Base-by-base conservation (phyloP, 2,113 vertebrate genomes). In the Trematocara unimaculatum region DNA sequence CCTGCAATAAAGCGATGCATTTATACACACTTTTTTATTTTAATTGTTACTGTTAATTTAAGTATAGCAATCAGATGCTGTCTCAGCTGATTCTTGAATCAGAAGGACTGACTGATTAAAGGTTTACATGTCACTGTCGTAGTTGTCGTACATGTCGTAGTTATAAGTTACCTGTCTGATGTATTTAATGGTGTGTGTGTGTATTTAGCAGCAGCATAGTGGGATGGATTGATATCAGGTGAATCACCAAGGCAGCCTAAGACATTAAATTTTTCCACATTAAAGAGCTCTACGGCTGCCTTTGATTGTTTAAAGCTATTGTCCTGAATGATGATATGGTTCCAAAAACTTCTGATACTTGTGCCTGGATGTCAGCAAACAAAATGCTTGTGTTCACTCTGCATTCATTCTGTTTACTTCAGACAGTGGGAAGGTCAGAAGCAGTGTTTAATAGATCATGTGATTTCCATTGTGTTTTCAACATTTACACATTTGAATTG, bases 1-100 rank as follows among this genome's bases (percentile, higher is more conserved):
- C 0, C 31, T 62, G 17, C 31, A 35, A 62, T 62, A 62, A 62
- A 62, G 58, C 17, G 0, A n/a, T 1, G 0, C 31, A 4, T 62
- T 62, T 62, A 3, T n/a, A 35, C 31, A 62, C 17, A 62, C 58
- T 35, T 35, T 60, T 17, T 33, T 12, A n/a, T 35, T 62, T 35
- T 7, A n/a, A 35, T 35, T 62, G 58, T 62, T 62, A n/a, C 31
- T 62, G 58, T n/a, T 35, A n/a, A 35, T 58, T 58, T 58, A 58
- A 58, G 7, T 58, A 58, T 29, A 58, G 7, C 58, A 62, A 62
- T 62, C 58, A 62, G 17, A 35, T 62, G 58, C 31, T 64, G 60
- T 64, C 9, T 64, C 31, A 64, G 60, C 10, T 64, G 60, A 64
- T 35, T 64, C 60, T 47, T 72, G 40, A 74, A 74, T 74, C 8